A percentile compares a stretch with the other conserved stretches of the same genome.
These are phyloP conservation scores for Synodontis membranacea DNA, from an alignment of 2,113 vertebrate genomes.

Conservation along the genomic window DNA sequence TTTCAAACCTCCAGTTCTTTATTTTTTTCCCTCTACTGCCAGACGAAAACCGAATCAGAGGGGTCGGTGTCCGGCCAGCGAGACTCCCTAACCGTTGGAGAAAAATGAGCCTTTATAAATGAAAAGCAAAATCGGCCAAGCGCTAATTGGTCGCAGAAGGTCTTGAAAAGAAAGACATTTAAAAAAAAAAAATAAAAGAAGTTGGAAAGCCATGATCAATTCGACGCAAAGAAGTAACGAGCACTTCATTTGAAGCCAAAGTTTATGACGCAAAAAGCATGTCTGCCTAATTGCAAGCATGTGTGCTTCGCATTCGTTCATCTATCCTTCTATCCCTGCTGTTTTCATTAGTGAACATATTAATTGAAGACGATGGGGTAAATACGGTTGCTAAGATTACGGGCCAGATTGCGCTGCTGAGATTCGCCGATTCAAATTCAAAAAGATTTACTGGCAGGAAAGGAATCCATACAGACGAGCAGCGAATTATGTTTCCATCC, in stretches of 20 bases:
- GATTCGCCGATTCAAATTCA: not conserved
- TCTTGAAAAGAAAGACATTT: conserved; percentile 71
- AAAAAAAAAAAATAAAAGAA: conserved; percentile 59
- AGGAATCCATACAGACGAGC: not conserved
- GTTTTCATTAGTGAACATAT: not conserved
- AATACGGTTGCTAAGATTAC: not conserved
- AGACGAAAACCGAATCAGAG: conserved; percentile 78
- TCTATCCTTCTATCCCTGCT: not conserved
- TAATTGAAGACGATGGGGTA: not conserved
- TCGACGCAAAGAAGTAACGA: conserved; percentile 58
- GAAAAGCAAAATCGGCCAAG: conserved; percentile 80
- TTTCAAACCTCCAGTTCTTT: not conserved
- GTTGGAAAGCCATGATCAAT: conserved; percentile 29
- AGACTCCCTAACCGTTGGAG: conserved; percentile 62
- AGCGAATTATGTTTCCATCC: not conserved
- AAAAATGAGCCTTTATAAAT: conserved; percentile 74
- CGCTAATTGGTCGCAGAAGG: conserved; percentile 74
- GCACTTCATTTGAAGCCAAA: conserved; percentile 56
- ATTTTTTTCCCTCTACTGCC: conserved; percentile 49
- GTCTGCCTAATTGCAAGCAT: conserved; percentile 54
- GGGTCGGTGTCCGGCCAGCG: conserved; percentile 69
- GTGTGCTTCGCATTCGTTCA: conserved; percentile 43
- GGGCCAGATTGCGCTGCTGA: not conserved
- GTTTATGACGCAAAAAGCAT: conserved; percentile 53
- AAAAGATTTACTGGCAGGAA: not conserved